Percentiles rank a stretch among this genome's conserved stretches.
Evolutionary conservation across 1,140 invertebrate species (phyloP).

Genomic region (Trigoniulus corallinus): DNA sequence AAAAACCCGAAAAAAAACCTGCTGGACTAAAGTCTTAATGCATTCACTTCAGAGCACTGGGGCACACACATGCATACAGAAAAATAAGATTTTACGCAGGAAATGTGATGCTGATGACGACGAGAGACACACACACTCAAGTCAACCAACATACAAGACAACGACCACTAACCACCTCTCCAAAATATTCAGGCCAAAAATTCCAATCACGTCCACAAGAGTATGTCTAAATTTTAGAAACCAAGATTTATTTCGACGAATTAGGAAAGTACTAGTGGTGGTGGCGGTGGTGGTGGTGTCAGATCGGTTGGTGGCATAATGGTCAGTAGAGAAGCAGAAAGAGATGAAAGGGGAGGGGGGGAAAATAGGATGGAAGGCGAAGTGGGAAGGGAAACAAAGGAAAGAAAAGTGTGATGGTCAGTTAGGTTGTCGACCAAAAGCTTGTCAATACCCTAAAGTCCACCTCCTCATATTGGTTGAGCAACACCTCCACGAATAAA

Average conservation of each 20-base stretch:
- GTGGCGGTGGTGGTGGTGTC: constrained; percentile 10
- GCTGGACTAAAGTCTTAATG: too few relatives aligned
- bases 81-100: too few relatives aligned
- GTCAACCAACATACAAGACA: too few relatives aligned
- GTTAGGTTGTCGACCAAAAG: too few relatives aligned
- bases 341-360: constrained; percentile 13
- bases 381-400: constrained; percentile 12
- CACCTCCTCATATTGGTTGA: too few relatives aligned
- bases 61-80: too few relatives aligned
- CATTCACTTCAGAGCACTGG: too few relatives aligned
- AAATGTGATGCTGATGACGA: too few relatives aligned
- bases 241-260: constrained; percentile 9
- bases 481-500: too few relatives aligned
- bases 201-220: background rate
- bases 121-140: too few relatives aligned
- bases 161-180: constrained; percentile 38
- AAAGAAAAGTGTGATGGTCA: constrained; percentile 11
- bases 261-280: constrained; percentile 9
- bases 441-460: too few relatives aligned
- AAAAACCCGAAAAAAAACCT: too few relatives aligned
- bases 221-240: background rate
- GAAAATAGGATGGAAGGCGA: constrained; percentile 2
- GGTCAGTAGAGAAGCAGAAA: constrained; percentile 15
- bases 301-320: constrained; percentile 10
- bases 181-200: constrained; percentile 27